Base-by-base conservation (phyloP, 2,888 invertebrate species). In the Dysmachus trigonus region DNA sequence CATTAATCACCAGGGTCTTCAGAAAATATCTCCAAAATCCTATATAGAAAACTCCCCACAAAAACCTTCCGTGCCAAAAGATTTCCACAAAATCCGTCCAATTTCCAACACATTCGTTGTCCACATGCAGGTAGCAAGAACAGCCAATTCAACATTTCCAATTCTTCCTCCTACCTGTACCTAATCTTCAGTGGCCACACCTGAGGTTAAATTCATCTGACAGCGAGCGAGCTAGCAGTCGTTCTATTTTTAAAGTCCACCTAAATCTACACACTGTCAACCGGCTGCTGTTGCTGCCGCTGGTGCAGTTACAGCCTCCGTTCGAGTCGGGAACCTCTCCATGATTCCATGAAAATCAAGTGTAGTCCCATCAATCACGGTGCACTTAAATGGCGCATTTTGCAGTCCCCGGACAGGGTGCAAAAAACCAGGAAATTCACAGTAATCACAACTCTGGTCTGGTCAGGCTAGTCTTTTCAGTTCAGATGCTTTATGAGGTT, bases 341-440 rank as follows among this genome's bases (percentile, higher is more conserved):
- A 62, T 62, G 62, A 62, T 62, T 62, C 62, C 62, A 76, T 76
- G 76, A 76, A 76, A 76, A 76, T 35, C 76, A 38, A 22, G 76
- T 35, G 33, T 76, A 38, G 38, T 62, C 38, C 38, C 76, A 76
- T 76, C 35, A 76, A 76, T 76, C 76, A 76, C 41, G 76, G 35
- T 7, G 13, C 35, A 33, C 22, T 76, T 76, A 76, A 33, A 76
- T 76, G 76, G 35, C 35, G 33, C 22, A 76, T 76, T 76, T 38
- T 76, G 62, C 62, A 62, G 62, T 62, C 22, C 62, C 62, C 22
- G 62, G 31, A 18, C 41, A 13, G 35, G 18, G 35, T 35, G 22
- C 22, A 35, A 76, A 76, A 76, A 76, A 33, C 76, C 76, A 76
- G 76, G 76, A 76, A 76, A 76, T 76, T 38, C 76, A 76, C 22